phyloP scores from a whole-genome alignment of 1,140 invertebrate species.

The Micrasema minimum region DNA sequence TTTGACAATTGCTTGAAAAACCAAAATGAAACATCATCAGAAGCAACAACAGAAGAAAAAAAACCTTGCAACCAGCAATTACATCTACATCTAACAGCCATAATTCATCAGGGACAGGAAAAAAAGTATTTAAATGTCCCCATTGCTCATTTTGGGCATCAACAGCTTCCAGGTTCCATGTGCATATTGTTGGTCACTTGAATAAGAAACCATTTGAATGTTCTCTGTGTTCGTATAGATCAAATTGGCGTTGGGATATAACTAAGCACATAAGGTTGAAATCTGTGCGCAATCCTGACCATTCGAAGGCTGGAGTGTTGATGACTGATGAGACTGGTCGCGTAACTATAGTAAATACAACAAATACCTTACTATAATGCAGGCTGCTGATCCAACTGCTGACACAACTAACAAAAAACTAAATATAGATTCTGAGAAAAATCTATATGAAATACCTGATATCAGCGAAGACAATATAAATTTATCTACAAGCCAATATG shows the following conservation, averaged over 20 bases:
- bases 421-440: slow-evolving; percentile 24
- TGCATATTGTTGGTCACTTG: slow-evolving; percentile 91
- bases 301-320: slow-evolving; percentile 81
- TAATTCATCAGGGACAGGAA: slow-evolving; percentile 54
- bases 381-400: slow-evolving; percentile 57
- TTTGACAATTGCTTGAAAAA: slow-evolving; percentile 27
- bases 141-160: slow-evolving; percentile 91
- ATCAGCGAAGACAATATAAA: not conserved
- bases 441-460: slow-evolving; percentile 36
- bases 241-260: slow-evolving; percentile 96
- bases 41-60: slow-evolving; percentile 31
- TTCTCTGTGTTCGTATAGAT: slow-evolving; percentile 91
- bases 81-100: slow-evolving; percentile 45
- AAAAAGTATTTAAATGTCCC: slow-evolving; percentile 88
- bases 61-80: not conserved
- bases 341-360: slow-evolving; percentile 94
- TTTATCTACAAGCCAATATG: slow-evolving; percentile 1
- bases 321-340: slow-evolving; percentile 92
- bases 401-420: slow-evolving; percentile 53
- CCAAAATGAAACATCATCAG: slow-evolving; percentile 16
- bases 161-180: slow-evolving; percentile 91
- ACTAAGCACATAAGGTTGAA: slow-evolving; percentile 95
- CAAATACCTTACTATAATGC: slow-evolving; percentile 82
- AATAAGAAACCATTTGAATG: slow-evolving; percentile 96
- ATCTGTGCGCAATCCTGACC: slow-evolving; percentile 81